A percentile compares a stretch with the other conserved stretches of the same genome.
Conservation (phyloP, 1,140 invertebrate species). For the Bicyclus anynana region DNA sequence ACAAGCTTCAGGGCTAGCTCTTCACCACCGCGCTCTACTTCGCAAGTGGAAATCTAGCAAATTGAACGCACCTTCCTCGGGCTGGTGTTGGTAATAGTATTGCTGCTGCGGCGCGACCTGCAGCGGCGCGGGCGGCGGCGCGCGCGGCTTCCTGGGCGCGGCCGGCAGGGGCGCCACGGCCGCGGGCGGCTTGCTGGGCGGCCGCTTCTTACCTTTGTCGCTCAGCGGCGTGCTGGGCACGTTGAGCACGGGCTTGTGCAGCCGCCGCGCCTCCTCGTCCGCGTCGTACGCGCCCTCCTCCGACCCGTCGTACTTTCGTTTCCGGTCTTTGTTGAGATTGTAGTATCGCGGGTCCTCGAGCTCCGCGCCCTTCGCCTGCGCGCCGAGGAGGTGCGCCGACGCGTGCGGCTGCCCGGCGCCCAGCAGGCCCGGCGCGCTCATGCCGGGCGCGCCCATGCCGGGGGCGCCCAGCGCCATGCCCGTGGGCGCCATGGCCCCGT, state of each 20-base stretch:
- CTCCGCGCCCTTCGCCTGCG: constrained; percentile 61
- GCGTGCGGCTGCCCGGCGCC: constrained; percentile 42
- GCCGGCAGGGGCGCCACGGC: constrained; percentile 61
- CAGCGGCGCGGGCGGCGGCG: constrained; percentile 78
- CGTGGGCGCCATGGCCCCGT: constrained; percentile 61
- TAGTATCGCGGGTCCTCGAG: constrained; percentile 85
- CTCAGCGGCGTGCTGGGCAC: constrained; percentile 77
- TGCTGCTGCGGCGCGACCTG: constrained; percentile 70
- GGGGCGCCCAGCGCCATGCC: constrained; percentile 58
- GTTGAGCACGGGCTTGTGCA: constrained; percentile 74
- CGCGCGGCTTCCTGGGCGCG: constrained; percentile 75
- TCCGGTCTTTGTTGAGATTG: constrained; percentile 85
- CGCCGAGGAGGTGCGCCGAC: constrained; percentile 54
- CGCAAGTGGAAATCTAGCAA: constrained; percentile 77
- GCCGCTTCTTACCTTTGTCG: constrained; percentile 63
- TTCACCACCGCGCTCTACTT: constrained; percentile 78
- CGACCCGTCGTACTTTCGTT: constrained; percentile 82
- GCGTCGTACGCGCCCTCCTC: constrained; percentile 81
- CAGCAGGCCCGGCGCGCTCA: constrained; percentile 53
- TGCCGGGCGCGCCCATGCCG: constrained; percentile 53
- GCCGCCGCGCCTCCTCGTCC: constrained; percentile 77
- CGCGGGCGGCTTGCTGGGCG: constrained; percentile 44
- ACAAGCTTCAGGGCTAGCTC: constrained; percentile 76
- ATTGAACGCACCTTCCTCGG: constrained; percentile 78
- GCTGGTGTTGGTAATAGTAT: constrained; percentile 77